Base-by-base conservation (phyloP, 2,888 invertebrate genomes). In the Ernsta delagoae region DNA sequence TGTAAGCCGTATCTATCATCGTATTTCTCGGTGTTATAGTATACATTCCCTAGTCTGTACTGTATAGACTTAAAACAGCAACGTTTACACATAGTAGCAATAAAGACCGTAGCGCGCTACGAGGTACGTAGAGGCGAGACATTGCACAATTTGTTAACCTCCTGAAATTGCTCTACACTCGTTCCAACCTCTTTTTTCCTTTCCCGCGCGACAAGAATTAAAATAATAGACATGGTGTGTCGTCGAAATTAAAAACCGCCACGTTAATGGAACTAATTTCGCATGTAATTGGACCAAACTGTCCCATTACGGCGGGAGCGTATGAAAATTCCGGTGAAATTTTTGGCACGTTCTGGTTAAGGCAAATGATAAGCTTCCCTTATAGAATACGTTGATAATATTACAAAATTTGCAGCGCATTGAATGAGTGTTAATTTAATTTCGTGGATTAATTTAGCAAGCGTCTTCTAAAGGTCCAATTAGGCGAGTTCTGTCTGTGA, bases 71-170 rank as follows among this genome's bases (percentile, higher is more conserved):
- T 74, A 82, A 82, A 85, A 81, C 82, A 82, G 81, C 83, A 84
- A 83, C 85, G 83, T 87, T 86, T 83, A 83, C 84, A 84, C 85
- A 83, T 81, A 79, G 85, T 82, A 80, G 84, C 82, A 84, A 85
- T 86, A 89, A 89, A 89, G 81, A 82, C 80, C 85, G 86, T 88
- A 86, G 86, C 83, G 70, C 73, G 81, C 86, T 84, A 85, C 86
- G 79, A 75, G 78, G 81, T 82, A 77, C 79, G 84, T 83, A 84
- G 83, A 76, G 75, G 77, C 82, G 53, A 82, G 85, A 85, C 85
- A 82, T 82, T 87, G 83, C 84, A 84, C 88, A 87, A 89, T 90
- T 90, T 90, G 90, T 90, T 90, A 89, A 86, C 87, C 81, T 83
- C 83, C 83, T 82, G 83, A 80, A 87, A 90, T 89, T 85, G 85